Evolutionary conservation across 1,140 invertebrate genomes (phyloP), one percentile per base, ranked within the genome.

Genomic region (Heliothis subflexa): DNA sequence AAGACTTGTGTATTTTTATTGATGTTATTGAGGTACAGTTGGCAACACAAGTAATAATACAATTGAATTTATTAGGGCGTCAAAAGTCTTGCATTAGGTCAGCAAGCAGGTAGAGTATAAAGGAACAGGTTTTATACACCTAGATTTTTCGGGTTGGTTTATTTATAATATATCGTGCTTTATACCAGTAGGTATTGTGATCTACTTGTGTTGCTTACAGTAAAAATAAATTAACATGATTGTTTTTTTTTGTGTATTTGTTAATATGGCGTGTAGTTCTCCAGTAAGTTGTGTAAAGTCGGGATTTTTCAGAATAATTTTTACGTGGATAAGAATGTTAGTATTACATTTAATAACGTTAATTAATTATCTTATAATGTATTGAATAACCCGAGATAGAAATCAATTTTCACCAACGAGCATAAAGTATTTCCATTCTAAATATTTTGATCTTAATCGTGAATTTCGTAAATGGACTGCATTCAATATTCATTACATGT

Each of bases 1-100:
- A 83, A 84, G 54, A 16, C 62, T 40, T 9, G 1, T n/a, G 18
- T 16, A 50, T 3, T 64, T 45, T 66, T 62, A 5, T 62, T 40
- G 9, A 5, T 62, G 4, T 52, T 52, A 40, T 52, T 28, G 14
- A 16, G 0, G 14, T 40, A 4, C 28, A 9, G 12, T 61, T 33
- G 18, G 50, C n/a, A 45, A 13, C n/a, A 47, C 47, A 21, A 4
- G 16, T 47, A 3, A n/a, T n/a, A n/a, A n/a, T n/a, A n/a, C n/a
- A n/a, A n/a, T n/a, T n/a, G n/a, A n/a, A n/a, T n/a, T n/a, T n/a
- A n/a, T n/a, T n/a, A n/a, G n/a, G n/a, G n/a, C n/a, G n/a, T n/a
- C n/a, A n/a, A n/a, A n/a, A n/a, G n/a, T n/a, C n/a, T n/a, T n/a
- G n/a, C n/a, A n/a, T n/a, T n/a, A n/a, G n/a, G n/a, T n/a, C n/a